These are phyloP conservation scores for Harpalus rubripes DNA, from an alignment of 2,888 invertebrate genomes.

Conservation along the genomic window DNA sequence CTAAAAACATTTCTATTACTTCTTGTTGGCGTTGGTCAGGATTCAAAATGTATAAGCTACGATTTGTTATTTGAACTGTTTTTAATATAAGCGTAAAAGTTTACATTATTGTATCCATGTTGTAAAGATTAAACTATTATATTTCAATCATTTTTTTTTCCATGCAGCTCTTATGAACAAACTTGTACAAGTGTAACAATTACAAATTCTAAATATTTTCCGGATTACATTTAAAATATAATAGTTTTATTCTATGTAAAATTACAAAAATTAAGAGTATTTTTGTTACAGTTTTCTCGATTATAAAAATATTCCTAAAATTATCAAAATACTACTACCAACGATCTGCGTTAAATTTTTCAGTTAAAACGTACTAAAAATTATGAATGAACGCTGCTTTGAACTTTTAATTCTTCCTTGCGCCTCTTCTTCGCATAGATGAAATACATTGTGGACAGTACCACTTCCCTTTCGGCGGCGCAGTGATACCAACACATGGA, in stretches of 20 bases:
- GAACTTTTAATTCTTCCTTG: slow-evolving; percentile 84
- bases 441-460: slow-evolving; percentile 97
- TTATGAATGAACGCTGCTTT: slow-evolving; percentile 27
- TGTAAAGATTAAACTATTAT: slow-evolving; percentile 35
- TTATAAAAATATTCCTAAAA: slow-evolving; percentile 39
- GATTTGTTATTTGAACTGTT: slow-evolving; percentile 19
- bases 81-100: slow-evolving; percentile 32
- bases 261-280: slow-evolving; percentile 16
- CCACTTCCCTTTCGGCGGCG: slow-evolving; percentile 99
- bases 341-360: slow-evolving; percentile 18
- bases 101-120: slow-evolving; percentile 18
- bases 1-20: too few relatives aligned
- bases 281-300: slow-evolving; percentile 1
- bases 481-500: slow-evolving; percentile 96
- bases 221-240: slow-evolving; percentile 16
- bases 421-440: slow-evolving; percentile 90
- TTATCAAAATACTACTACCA: slow-evolving; percentile 44
- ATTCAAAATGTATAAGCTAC: neutral
- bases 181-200: slow-evolving; percentile 7
- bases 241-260: slow-evolving; percentile 22
- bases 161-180: neutral
- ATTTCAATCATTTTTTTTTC: neutral
- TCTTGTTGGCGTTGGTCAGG: too few relatives aligned
- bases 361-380: slow-evolving; percentile 27
- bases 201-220: neutral